Evolutionary conservation across 2,113 vertebrate species (phyloP), one percentile per base, ranked within the genome.

Genomic region (Petromus typicus): DNA sequence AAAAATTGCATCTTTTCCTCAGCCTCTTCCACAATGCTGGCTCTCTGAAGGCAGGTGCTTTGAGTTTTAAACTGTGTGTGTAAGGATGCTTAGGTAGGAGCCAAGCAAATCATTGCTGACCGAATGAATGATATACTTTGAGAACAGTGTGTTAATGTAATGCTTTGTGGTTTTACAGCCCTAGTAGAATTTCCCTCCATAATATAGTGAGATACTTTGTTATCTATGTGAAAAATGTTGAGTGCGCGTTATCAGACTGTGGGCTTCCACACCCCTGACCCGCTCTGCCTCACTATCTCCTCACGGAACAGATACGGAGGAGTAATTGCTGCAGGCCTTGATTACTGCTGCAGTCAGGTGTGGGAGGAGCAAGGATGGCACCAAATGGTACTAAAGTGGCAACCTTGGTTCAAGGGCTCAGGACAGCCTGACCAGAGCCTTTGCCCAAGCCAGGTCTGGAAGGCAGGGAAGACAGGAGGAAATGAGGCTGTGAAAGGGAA

Each of bases 141-240:
- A 8, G 81, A 92, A 66, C 79, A 48, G 56, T 27, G 59, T 71
- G n/a, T 54, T 80, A n/a, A n/a, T n/a, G n/a, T 59, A 86, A 71
- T 71, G 30, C 73, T 82, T 34, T 86, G 73, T 69, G 67, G 63
- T 76, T 93, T 93, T 89, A 54, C 78, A 80, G 56, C 32, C 59
- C 43, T 90, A 5, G 12, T 45, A 64, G 40, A 79, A 22, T 93
- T 84, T 37, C 92, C 57, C 51, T 57, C 20, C 40, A 63, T 37
- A 89, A 1, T 43, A 14, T n/a, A 78, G 83, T 75, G 73, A 86
- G 67, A 93, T 86, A 48, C 2, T 6, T 57, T 61, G 69, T 95
- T 80, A 89, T 80, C 67, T 89, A 10, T 40, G 75, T 37, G 54
- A 57, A 84, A 64, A 85, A 54, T 85, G 64, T 57, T 51, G 87